phyloP scores from a whole-genome alignment of 2,888 invertebrate genomes.

The Drosophila maculinotata region DNA sequence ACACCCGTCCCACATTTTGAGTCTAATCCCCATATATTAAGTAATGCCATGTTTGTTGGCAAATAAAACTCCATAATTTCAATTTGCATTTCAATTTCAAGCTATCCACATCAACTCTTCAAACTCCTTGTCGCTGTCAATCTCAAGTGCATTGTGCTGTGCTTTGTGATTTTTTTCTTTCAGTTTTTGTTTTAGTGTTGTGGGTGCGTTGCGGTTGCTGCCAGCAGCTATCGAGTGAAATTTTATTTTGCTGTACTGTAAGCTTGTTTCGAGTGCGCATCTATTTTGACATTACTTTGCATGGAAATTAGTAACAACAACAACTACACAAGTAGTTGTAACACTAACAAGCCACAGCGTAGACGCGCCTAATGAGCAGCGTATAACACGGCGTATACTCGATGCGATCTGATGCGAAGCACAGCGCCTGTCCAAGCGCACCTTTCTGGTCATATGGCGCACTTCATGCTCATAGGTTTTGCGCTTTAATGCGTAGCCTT shows the following conservation, averaged over 20 bases:
- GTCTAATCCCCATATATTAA: conserved; percentile 8
- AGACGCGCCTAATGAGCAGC: conserved; percentile 69
- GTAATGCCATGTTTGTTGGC: conserved; percentile 36
- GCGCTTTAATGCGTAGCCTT: conserved; percentile 47
- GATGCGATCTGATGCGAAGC: conserved; percentile 41
- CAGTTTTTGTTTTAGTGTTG: conserved; percentile 12
- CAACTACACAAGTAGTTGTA: background rate
- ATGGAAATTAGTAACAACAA: conserved; percentile 48
- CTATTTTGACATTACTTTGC: conserved; percentile 50
- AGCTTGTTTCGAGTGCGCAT: conserved; percentile 35
- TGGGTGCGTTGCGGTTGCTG: conserved; percentile 47
- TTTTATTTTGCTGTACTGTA: conserved; percentile 16
- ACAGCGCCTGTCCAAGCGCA: conserved; percentile 39
- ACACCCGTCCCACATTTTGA: conserved; percentile 4
- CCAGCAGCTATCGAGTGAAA: conserved; percentile 37
- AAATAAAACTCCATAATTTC: conserved; percentile 31
- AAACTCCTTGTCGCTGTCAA: conserved; percentile 33
- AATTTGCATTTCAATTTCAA: conserved; percentile 47
- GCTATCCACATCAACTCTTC: conserved; percentile 4
- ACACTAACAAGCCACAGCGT: conserved; percentile 4
- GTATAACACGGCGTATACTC: conserved; percentile 59
- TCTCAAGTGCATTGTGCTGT: conserved; percentile 56
- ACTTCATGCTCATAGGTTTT: conserved; percentile 65
- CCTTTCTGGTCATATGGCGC: conserved; percentile 48
- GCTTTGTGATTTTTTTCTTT: background rate